phyloP scores from a whole-genome alignment of 1,140 invertebrate species.

The Trachymyrmex cornetzi region DNA sequence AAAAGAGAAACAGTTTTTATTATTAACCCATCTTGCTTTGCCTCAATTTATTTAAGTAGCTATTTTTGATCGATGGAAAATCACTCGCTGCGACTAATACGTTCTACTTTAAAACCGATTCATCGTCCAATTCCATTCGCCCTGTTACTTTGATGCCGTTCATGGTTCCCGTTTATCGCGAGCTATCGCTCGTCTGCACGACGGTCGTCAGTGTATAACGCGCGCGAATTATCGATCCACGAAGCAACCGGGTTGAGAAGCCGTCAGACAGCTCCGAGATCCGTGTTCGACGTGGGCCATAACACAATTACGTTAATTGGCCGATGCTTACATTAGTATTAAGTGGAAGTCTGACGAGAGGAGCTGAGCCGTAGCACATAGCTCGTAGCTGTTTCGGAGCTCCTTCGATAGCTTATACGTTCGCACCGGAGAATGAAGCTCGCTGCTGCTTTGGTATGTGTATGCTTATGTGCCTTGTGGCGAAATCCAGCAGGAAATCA shows the following conservation, averaged over 20 bases:
- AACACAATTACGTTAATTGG: conserved; percentile 78
- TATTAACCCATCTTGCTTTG: not conserved
- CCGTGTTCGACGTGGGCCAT: conserved; percentile 54
- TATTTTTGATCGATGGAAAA: not conserved
- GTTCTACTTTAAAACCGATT: conserved; percentile 21
- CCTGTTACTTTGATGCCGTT: conserved; percentile 30
- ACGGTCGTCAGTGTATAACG: conserved; percentile 11
- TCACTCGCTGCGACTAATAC: not conserved
- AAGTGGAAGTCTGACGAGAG: conserved; percentile 71
- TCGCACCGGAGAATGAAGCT: conserved; percentile 24
- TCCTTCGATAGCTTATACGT: conserved; percentile 53
- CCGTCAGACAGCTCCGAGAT: conserved; percentile 44
- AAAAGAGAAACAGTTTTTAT: not conserved
- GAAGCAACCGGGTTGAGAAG: conserved; percentile 45
- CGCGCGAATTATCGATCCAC: conserved; percentile 67
- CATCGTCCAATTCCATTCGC: conserved; percentile 20
- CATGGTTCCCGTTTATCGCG: conserved; percentile 23
- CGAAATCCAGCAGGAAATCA: conserved; percentile 15
- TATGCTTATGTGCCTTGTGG: not conserved
- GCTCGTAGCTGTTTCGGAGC: conserved; percentile 45
- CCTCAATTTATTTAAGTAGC: conserved; percentile 22
- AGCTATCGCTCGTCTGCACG: conserved; percentile 43
- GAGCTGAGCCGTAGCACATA: conserved; percentile 13
- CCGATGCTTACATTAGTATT: conserved; percentile 76
- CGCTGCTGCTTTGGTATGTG: not conserved